Evolutionary conservation across 2,888 invertebrate genomes (phyloP).

Genomic region (Morpho helenor): DNA sequence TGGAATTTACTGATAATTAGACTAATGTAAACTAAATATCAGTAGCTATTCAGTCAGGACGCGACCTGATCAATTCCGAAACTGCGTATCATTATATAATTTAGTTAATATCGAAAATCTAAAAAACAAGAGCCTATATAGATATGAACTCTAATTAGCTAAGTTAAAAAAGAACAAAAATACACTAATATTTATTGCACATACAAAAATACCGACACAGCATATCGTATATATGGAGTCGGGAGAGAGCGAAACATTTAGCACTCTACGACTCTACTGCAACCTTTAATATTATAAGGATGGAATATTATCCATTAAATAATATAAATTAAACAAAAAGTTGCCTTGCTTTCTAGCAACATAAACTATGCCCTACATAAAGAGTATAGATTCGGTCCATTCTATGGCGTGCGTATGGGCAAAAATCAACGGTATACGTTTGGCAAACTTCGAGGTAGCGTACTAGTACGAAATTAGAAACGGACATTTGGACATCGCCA

Average conservation of each 20-base stretch:
- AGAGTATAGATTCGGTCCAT: slow-evolving; percentile 31
- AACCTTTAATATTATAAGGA: slow-evolving; percentile 31
- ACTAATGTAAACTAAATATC: no score
- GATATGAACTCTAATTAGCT: slow-evolving; percentile 69
- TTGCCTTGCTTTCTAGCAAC: slow-evolving; percentile 43
- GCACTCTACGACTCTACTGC: slow-evolving; percentile 26
- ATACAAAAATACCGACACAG: slow-evolving; percentile 68
- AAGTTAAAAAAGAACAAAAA: slow-evolving; percentile 69
- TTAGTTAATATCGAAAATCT: slow-evolving; percentile 25
- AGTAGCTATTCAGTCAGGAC: background rate
- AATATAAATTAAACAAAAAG: slow-evolving; percentile 36
- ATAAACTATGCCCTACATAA: slow-evolving; percentile 29
- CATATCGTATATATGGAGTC: slow-evolving; percentile 33
- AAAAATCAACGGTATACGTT: no score
- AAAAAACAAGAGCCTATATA: slow-evolving; percentile 54
- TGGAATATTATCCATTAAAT: slow-evolving; percentile 12
- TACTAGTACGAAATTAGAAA: no score
- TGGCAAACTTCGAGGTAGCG: no score
- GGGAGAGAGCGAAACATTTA: slow-evolving; percentile 33
- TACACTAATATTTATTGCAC: slow-evolving; percentile 71
- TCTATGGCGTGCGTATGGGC: background rate
- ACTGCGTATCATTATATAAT: slow-evolving; percentile 15
- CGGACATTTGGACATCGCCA: no score
- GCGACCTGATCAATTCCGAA: slow-evolving; percentile 4
- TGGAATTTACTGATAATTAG: no score